phyloP scores from a whole-genome alignment of 2,888 invertebrate species.

The Ornithoptera priamus region DNA sequence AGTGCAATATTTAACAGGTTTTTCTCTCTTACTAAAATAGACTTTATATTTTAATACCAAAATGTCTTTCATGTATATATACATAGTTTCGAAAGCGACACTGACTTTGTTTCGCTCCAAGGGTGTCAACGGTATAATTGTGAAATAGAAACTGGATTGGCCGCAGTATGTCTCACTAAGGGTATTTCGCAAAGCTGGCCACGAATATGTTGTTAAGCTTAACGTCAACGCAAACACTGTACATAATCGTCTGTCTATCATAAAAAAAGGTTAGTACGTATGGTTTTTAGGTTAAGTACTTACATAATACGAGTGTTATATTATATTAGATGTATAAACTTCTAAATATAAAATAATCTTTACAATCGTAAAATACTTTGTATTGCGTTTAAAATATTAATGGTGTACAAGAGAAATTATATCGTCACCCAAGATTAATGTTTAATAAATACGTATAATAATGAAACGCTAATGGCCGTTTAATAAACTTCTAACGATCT shows the following conservation, averaged over 20 bases:
- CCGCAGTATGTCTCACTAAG: conserved; percentile 18
- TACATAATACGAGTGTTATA: too few species aligned
- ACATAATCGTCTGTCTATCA: too few species aligned
- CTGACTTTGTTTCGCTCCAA: conserved; percentile 19
- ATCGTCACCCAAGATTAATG: neutral
- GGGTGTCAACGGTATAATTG: conserved; percentile 22
- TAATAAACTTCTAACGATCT: conserved; percentile 22
- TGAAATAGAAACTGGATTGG: conserved; percentile 23
- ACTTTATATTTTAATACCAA: neutral
- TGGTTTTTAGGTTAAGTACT: too few species aligned
- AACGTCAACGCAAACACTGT: conserved; percentile 10
- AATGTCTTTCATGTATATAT: neutral
- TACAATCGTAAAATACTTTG: too few species aligned
- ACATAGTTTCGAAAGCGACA: conserved; percentile 15
- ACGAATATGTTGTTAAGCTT: conserved; percentile 9
- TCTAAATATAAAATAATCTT: too few species aligned
- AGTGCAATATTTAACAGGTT: neutral
- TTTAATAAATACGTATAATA: conserved; percentile 6
- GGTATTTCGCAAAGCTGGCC: conserved; percentile 21
- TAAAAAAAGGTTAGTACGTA: too few species aligned
- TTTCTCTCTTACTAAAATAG: neutral
- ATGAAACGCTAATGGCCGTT: conserved; percentile 17
- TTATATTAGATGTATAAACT: too few species aligned
- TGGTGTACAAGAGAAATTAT: conserved; percentile 1
- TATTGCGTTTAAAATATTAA: too few species aligned